Base-by-base conservation (phyloP, 2,113 vertebrate genomes). In the Gallinago jamesoni region DNA sequence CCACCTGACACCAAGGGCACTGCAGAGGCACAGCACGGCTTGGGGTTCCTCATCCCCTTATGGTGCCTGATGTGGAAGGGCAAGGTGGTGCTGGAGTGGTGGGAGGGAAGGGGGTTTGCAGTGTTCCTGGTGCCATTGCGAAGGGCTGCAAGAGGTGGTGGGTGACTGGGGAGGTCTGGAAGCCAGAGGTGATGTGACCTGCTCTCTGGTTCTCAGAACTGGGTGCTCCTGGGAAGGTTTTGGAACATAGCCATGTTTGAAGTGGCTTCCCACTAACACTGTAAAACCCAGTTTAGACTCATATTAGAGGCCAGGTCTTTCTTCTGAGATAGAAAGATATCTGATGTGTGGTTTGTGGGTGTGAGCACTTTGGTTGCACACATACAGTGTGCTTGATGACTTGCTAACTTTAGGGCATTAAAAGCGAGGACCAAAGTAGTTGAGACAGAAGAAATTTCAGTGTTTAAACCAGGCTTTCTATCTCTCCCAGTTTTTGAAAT, bases 301-400 rank as follows among this genome's bases (percentile, higher is more conserved):
- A 6, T 24, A 37, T 84, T 81, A 75, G 25, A 25, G 43, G 53
- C 47, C 75, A 82, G 10, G 47, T n/a, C 50, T 73, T 86, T 62
- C 62, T 86, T 72, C 27, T 37, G 25, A 85, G 39, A 64, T 35
- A 81, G 75, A 92, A 89, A 62, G 14, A 9, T 23, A 72, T 39
- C 75, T 86, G 53, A 33, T 94, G 35, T 96, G 67, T 95, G 79
- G 57, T 86, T 90, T 94, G 83, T 90, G 86, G 93, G 86, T 94
- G 91, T 25, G 63, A 96, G 48, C n/a, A 9, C 23, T 72, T 52
- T 12, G 23, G 23, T 74, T 92, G 83, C 45, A 43, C 39, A 52
- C 35, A 47, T 37, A 56, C 3, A 2, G 0, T 24, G 12, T 30
- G 64, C n/a, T 67, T 52, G 35, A 74, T 57, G 68, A 60, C 59